Conservation (phyloP, 2,797 vertebrate species). For the Cacajao melanocephalus region DNA sequence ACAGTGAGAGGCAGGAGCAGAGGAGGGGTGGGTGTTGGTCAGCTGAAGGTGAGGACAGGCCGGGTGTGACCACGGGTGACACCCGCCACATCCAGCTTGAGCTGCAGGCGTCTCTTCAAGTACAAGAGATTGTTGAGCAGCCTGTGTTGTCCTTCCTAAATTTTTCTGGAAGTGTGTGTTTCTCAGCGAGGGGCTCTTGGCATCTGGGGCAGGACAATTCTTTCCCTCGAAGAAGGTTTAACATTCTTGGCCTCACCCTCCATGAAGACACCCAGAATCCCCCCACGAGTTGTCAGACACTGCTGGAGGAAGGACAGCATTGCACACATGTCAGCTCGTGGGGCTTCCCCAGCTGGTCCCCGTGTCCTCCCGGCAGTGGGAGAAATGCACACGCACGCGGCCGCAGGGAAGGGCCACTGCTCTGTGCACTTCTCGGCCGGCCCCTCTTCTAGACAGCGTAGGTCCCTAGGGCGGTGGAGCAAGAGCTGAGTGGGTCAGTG, state of each 20-base stretch:
- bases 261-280: background rate
- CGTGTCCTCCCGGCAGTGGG: background rate
- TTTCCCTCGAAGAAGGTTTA: background rate
- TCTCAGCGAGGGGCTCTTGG: background rate
- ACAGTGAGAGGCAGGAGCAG: background rate
- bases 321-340: background rate
- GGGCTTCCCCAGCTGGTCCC: background rate
- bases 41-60: background rate
- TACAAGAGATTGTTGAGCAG: background rate
- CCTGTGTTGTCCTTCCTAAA: background rate
- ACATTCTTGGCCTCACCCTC: background rate
- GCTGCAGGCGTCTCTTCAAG: background rate
- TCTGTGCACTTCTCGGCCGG: slow-evolving; percentile 35
- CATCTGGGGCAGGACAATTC: background rate
- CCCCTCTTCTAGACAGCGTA: slow-evolving; percentile 30
- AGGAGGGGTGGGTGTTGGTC: background rate
- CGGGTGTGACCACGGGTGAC: fast-evolving
- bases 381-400: background rate
- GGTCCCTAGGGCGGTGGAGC: slow-evolving; percentile 45
- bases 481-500: slow-evolving; percentile 31
- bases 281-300: fast-evolving
- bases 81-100: background rate
- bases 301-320: background rate
- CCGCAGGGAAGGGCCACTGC: background rate
- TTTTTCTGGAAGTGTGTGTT: background rate